Conservation (phyloP, 2,113 vertebrate species). For the Smithornis capensis region DNA sequence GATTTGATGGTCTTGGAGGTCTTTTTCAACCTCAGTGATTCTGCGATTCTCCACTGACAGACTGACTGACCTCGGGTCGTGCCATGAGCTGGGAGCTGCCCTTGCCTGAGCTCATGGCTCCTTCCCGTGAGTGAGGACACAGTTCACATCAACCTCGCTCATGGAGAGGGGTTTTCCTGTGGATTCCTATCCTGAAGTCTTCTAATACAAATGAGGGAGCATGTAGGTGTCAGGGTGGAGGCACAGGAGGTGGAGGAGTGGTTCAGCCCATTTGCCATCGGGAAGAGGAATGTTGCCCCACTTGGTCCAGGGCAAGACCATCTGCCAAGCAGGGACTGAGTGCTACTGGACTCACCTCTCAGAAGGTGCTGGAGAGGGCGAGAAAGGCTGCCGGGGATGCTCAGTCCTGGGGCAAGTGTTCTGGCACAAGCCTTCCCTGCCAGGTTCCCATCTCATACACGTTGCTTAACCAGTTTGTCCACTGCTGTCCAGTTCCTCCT, state of each 20-base stretch:
- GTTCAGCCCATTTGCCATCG: fast-evolving
- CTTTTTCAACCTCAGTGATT: neutral
- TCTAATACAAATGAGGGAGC: neutral
- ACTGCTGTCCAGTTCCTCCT: neutral
- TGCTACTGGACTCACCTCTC: neutral
- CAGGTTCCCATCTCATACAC: neutral
- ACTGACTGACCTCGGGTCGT: neutral
- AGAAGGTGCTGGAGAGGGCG: neutral
- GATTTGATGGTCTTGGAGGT: neutral
- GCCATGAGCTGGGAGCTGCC: neutral
- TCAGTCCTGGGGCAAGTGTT: neutral
- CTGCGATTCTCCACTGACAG: neutral
- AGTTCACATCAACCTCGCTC: neutral
- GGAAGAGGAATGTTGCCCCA: neutral
- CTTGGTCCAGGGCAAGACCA: neutral
- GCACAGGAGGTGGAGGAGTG: neutral
- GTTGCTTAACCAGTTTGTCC: neutral
- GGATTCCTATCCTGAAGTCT: neutral
- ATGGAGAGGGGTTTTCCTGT: neutral
- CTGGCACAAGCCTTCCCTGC: neutral
- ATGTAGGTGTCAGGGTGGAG: neutral
- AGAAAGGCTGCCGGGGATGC: neutral
- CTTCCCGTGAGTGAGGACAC: neutral
- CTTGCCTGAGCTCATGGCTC: neutral
- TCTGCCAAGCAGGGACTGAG: neutral